Evolutionary conservation across 2,888 invertebrate species (phyloP).

Genomic region (Monochamus alternatus): DNA sequence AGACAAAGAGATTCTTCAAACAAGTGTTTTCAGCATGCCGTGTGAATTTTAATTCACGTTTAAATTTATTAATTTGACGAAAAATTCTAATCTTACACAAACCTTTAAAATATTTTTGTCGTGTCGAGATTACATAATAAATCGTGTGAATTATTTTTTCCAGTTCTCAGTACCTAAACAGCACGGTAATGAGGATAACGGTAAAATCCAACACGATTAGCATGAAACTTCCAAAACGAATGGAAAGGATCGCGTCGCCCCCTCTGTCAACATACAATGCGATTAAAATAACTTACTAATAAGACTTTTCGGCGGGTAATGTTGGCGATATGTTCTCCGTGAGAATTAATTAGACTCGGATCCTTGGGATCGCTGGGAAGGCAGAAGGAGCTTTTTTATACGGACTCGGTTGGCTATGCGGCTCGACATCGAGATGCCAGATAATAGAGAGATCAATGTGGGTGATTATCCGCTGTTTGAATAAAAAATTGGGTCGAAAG

Average conservation of each 20-base stretch:
- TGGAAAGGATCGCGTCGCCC: neutral
- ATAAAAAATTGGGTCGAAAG: neutral
- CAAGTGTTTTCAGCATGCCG: no score
- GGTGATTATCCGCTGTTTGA: neutral
- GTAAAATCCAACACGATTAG: neutral
- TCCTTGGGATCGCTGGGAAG: constrained; percentile 23
- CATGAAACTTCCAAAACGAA: neutral
- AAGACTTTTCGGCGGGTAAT: constrained; percentile 19
- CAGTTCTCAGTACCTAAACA: no score
- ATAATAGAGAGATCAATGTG: neutral
- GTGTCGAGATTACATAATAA: no score
- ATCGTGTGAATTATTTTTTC: no score
- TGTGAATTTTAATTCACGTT: no score
- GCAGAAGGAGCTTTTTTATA: neutral
- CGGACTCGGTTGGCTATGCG: neutral
- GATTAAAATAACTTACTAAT: constrained; percentile 24
- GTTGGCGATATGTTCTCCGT: constrained; percentile 29
- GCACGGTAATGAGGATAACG: no score
- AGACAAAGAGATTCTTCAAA: no score
- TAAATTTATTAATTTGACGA: no score
- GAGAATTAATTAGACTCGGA: constrained; percentile 29
- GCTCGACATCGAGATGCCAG: neutral
- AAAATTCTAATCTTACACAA: no score
- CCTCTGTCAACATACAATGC: neutral
- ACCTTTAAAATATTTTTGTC: no score